Evolutionary conservation across 2,888 invertebrate genomes (phyloP), one percentile per base, ranked within the genome.

Genomic region (Scaeva pyrastri): DNA sequence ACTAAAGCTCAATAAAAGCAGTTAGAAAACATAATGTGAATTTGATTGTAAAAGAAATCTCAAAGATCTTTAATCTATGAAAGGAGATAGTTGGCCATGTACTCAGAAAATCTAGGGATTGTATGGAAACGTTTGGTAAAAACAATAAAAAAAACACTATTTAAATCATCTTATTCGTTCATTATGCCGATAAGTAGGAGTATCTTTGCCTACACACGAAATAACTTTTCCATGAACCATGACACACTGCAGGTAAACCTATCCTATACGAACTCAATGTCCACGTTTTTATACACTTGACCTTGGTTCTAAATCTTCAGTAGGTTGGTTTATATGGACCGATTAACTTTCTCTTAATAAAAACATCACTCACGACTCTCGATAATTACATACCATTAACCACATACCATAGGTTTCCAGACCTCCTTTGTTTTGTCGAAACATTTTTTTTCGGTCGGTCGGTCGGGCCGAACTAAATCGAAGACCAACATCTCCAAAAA

Each of bases 281-380:
- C 19, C 84, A 77, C 66, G 79, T 73, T 72, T 48, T 64, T 41
- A 72, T 73, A 73, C 74, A 55, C 68, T 82, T 87, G 84, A 74
- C 82, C 76, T 78, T 55, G 74, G 50, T 55, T 23, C 70, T 58
- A 55, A 60, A 77, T 76, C 70, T 76, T 43, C 16, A 52, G 36
- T 68, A 31, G 31, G 31, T 31, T 7, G 31, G 31, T 31, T 7
- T 31, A 64, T 68, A 58, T 82, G 45, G 79, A 66, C 31, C 56
- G 66, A 74, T 76, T 86, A 86, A 86, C 86, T 86, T 86, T 86
- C 86, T 86, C 82, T 86, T 82, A 86, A 81, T 86, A 86, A 86
- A 86, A 86, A 86, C 86, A 86, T 86, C 86, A 86, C 77, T 86
- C 86, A 86, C 82, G 86, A 86, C 52, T 60, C 74, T 58, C 74